Evolutionary conservation across 2,113 vertebrate species (phyloP), one percentile per base, ranked within the genome.

Genomic region (Pedionomus torquatus): DNA sequence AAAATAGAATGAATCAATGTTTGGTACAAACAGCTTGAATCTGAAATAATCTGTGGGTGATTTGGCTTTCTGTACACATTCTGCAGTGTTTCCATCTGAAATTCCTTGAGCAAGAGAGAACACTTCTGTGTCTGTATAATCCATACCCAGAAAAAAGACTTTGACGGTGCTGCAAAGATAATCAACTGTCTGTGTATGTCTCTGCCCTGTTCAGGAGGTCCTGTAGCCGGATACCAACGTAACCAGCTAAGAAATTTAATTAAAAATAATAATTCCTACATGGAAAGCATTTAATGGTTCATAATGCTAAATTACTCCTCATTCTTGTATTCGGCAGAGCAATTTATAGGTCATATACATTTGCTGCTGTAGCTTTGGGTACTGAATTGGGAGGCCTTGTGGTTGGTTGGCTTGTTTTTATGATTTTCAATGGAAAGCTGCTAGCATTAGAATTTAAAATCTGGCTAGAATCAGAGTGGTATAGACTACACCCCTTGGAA

Each of bases 291-390:
- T 33, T 35, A 51, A 11, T 17, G 57, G 69, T 51, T 60, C 10
- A 12, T 39, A n/a, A 13, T 3, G 11, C 2, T 17, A 41, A 48
- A 76, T 69, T 35, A 43, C 52, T 61, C 86, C 31, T 44, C 17
- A 6, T 49, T 76, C 44, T 63, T 61, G 4, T 28, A 2, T 16
- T 52, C 44, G 74, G n/a, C 13, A 30, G 46, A 83, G 58, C 13
- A 17, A 9, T 70, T 37, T 17, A 1, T 8, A 25, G n/a, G 6
- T 54, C 0, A 3, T 19, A 17, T 15, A 64, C 37, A n/a, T 3
- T 58, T 25, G 9, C 7, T 83, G 30, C n/a, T 74, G 13, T 24
- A 20, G 26, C 5, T 87, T 26, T 61, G 49, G 14, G 17, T 41
- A 13, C 37, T 15, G 54, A 10, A 30, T 48, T 8, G 30, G 37